Evolutionary conservation across 30 jellyfish, hydroid and myxozoan genomes (phyloP), one percentile per base, ranked within the genome.

Genomic region (Aurelia aurita complex sp. Pacific): DNA sequence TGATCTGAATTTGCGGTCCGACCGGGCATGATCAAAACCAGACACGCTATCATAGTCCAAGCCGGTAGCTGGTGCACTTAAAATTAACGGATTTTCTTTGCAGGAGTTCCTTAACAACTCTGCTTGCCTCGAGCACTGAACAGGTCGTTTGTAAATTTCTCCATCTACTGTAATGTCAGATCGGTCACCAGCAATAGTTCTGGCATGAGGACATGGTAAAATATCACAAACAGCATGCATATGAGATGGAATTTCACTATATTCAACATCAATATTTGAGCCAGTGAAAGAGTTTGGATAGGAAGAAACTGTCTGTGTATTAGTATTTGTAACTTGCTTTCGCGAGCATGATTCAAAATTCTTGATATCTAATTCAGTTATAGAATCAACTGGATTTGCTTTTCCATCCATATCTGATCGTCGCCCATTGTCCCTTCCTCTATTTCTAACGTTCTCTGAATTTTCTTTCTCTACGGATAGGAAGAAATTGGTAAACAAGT

Each of bases 141-240:
- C 57, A 46, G 1, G 57, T 46, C 14, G 6, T 46, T 46, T 13
- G 57, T 46, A 46, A 8, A 23, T 29, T 53, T 13, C 67, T 14
- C 5, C 19, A 8, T 8, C 64, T 38, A 11, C 73, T 57, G 69
- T 5, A 7, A 38, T 43, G 29, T 54, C 32, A 15, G 54, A 4
- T 40, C 18, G 29, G 46, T 42, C 42, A 15, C 38, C 72, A 1
- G 34, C 32, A 40, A 68, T 6, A 10, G 32, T 16, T 15, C 35
- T 43, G 2, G 11, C 70, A 74, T 84, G 93, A 8, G 93, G 93
- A 34, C 93, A 84, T n/a, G 93, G 93, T 52, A 84, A 33, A 9
- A 84, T 84, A 51, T 84, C 93, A 35, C 93, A 84, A 4, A 52
- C 83, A 2, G 86, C 54, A 10, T 84, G 93, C 87, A 84, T 60